Percentiles rank a stretch among this genome's conserved stretches.
phyloP scores from a whole-genome alignment of 2,888 invertebrate genomes.

The Macaria notata region DNA sequence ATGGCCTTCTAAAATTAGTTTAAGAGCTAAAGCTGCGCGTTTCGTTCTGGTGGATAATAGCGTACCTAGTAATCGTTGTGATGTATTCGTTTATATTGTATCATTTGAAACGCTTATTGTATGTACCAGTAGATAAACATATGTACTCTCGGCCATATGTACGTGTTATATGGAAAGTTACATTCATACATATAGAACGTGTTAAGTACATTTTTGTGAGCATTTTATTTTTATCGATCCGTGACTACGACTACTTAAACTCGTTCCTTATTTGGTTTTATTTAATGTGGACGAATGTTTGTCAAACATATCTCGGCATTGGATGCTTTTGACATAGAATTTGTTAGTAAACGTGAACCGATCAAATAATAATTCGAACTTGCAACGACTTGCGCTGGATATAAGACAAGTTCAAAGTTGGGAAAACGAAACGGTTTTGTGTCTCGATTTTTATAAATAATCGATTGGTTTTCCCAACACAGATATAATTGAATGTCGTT shows the following conservation, averaged over 20 bases:
- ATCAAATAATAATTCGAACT: no score
- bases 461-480: background rate
- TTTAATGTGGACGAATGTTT: conserved; percentile 39
- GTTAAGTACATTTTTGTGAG: conserved; percentile 55
- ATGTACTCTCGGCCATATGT: conserved; percentile 58
- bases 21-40: conserved; percentile 62
- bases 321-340: conserved; percentile 29
- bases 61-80: conserved; percentile 59
- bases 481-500: no score
- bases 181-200: conserved; percentile 46
- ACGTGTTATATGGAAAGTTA: conserved; percentile 50
- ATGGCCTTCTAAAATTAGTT: conserved; percentile 74
- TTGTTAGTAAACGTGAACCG: background rate
- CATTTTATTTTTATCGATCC: conserved; percentile 43
- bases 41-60: conserved; percentile 52
- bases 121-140: conserved; percentile 44
- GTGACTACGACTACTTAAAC: conserved; percentile 34
- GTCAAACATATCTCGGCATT: conserved; percentile 54
- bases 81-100: conserved; percentile 54
- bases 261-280: conserved; percentile 38
- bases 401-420: background rate
- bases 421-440: no score
- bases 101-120: conserved; percentile 45
- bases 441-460: background rate
- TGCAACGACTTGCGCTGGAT: conserved; percentile 4